Evolutionary conservation across 2,888 invertebrate species (phyloP).

Genomic region (Torymus texanus): DNA sequence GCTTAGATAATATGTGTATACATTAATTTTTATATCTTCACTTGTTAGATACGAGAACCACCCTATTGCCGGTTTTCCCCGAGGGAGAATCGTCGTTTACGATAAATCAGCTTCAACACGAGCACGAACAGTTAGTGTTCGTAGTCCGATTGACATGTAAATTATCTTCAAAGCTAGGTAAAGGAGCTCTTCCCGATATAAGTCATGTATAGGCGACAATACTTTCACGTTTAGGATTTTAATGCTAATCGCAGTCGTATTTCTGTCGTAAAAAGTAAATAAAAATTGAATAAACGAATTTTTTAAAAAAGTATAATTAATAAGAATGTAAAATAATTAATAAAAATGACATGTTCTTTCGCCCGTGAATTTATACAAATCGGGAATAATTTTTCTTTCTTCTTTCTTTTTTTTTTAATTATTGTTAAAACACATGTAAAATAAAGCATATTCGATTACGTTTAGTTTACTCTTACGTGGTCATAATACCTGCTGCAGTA

Average conservation of each 20-base stretch:
- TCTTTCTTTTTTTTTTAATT: constrained; percentile 61
- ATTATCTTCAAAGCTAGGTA: constrained; percentile 46
- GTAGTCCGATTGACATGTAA: constrained; percentile 38
- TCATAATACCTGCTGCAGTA: constrained; percentile 75
- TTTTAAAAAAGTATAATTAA: constrained; percentile 26
- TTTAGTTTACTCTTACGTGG: constrained; percentile 69
- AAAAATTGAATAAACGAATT: constrained; percentile 47
- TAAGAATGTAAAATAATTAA: constrained; percentile 36
- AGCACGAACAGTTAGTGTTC: constrained; percentile 33
- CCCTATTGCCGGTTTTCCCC: constrained; percentile 37
- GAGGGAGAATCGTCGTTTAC: constrained; percentile 21
- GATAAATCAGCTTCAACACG: constrained; percentile 27
- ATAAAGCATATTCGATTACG: constrained; percentile 64
- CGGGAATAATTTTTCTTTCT: constrained; percentile 56
- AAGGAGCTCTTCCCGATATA: constrained; percentile 51
- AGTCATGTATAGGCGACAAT: constrained; percentile 53
- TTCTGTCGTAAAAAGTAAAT: constrained; percentile 44
- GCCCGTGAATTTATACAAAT: constrained; percentile 40
- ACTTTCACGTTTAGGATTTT: constrained; percentile 51
- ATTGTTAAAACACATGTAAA: constrained; percentile 63
- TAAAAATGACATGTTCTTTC: constrained; percentile 34
- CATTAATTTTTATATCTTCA: constrained; percentile 71
- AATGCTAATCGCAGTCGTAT: constrained; percentile 46
- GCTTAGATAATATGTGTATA: constrained; percentile 65
- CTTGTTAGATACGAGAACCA: constrained; percentile 66